Evolutionary conservation across 2,113 vertebrate species (phyloP).

Genomic region (Eolophus roseicapilla): DNA sequence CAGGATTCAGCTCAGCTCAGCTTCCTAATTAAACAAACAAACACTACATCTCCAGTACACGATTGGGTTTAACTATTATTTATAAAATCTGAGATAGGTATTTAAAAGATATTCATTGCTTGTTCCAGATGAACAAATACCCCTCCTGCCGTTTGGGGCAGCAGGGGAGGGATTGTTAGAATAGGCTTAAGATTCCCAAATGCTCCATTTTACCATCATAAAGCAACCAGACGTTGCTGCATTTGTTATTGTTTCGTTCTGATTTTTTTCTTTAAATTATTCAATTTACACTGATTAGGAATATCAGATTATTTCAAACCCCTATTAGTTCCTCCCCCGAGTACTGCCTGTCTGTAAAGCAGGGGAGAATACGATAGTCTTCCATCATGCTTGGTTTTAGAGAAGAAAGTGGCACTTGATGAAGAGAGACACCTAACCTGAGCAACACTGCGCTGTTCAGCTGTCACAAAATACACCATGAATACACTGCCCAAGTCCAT

Average conservation of each 20-base stretch:
- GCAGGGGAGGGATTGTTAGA: background rate
- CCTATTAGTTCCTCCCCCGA: background rate
- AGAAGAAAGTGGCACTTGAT: background rate
- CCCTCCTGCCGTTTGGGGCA: background rate
- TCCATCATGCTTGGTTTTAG: background rate
- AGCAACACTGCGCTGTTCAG: background rate
- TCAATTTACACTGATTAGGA: background rate
- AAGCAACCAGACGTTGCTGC: background rate
- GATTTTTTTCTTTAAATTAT: background rate
- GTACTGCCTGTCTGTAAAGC: background rate
- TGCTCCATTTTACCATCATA: background rate
- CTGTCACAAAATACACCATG: background rate
- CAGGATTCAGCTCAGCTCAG: conserved; percentile 60
- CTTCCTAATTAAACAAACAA: conserved; percentile 78
- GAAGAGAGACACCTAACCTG: background rate
- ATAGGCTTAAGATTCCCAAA: background rate
- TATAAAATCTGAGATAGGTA: background rate
- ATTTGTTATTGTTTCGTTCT: background rate
- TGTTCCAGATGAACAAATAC: background rate
- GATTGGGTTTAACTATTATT: conserved; percentile 1
- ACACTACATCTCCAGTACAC: conserved; percentile 47
- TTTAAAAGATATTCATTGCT: background rate
- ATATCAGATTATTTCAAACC: background rate
- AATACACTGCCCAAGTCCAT: background rate
- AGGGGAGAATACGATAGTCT: background rate